A percentile compares a stretch with the other conserved stretches of the same genome.
Evolutionary conservation across 2,113 vertebrate genomes (phyloP).

Genomic region (Perccottus glenii): DNA sequence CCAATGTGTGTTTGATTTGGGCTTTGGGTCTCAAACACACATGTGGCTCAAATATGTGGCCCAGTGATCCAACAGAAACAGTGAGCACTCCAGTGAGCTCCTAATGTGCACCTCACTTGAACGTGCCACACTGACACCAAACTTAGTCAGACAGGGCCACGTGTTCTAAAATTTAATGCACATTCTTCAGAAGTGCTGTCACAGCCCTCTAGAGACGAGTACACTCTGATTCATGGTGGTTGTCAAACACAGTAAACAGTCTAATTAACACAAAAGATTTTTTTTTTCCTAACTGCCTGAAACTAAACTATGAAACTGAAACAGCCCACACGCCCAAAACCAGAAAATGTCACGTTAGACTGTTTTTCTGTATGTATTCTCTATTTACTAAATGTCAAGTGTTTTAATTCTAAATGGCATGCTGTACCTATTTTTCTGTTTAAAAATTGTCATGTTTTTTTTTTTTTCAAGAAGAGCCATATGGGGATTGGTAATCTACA

Average conservation of each 20-base stretch:
- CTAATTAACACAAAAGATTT: slow-evolving; percentile 23
- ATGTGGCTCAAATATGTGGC: slow-evolving; percentile 82
- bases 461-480: slow-evolving; percentile 30
- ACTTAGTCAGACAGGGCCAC: slow-evolving; percentile 64
- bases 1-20: slow-evolving; percentile 81
- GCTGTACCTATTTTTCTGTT: too few relatives aligned
- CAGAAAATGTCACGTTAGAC: not conserved
- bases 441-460: slow-evolving; percentile 5
- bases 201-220: slow-evolving; percentile 44
- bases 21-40: slow-evolving; percentile 72
- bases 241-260: not conserved
- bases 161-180: slow-evolving; percentile 55
- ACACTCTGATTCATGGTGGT: slow-evolving; percentile 26
- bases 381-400: not conserved
- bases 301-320: not conserved
- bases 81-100: slow-evolving; percentile 63
- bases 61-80: slow-evolving; percentile 75
- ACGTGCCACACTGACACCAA: slow-evolving; percentile 64
- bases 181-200: slow-evolving; percentile 67
- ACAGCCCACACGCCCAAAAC: too few relatives aligned
- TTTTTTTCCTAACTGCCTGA: not conserved
- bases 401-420: not conserved
- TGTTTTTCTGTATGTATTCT: too few relatives aligned
- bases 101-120: slow-evolving; percentile 56
- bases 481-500: slow-evolving; percentile 36